These are phyloP conservation scores for Melospiza georgiana DNA, from an alignment of 2,113 vertebrate species.

Conservation along the genomic window DNA sequence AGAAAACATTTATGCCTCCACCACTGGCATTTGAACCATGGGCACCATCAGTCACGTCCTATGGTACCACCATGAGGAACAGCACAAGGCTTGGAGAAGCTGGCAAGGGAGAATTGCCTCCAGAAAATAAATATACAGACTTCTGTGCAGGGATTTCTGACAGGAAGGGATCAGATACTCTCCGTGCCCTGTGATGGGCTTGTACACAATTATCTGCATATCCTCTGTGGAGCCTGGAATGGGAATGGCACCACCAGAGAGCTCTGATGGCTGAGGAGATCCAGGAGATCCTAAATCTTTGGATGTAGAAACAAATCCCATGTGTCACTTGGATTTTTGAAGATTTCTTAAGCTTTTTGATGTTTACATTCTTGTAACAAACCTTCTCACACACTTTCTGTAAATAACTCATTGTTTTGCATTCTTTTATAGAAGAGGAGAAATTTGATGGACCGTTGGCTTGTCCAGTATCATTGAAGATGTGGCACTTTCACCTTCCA, in stretches of 20 bases:
- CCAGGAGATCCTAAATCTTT: neutral
- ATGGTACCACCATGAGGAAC: accelerated
- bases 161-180: neutral
- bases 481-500: too few relatives aligned
- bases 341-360: too few relatives aligned
- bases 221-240: accelerated
- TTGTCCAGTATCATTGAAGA: too few relatives aligned
- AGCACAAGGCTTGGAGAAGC: neutral
- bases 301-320: neutral
- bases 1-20: neutral
- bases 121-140: neutral
- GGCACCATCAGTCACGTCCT: accelerated
- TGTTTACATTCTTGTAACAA: too few relatives aligned
- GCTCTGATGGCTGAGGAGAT: neutral
- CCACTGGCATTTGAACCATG: neutral
- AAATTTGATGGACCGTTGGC: too few relatives aligned
- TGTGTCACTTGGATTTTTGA: too few relatives aligned
- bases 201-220: too few relatives aligned
- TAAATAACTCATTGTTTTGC: too few relatives aligned
- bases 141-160: neutral
- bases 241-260: neutral
- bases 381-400: too few relatives aligned
- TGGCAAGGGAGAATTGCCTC: neutral
- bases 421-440: too few relatives aligned
- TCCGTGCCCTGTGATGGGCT: neutral